These are phyloP conservation scores for Mylabris phalerata DNA, from an alignment of 1,140 invertebrate species.

Conservation along the genomic window DNA sequence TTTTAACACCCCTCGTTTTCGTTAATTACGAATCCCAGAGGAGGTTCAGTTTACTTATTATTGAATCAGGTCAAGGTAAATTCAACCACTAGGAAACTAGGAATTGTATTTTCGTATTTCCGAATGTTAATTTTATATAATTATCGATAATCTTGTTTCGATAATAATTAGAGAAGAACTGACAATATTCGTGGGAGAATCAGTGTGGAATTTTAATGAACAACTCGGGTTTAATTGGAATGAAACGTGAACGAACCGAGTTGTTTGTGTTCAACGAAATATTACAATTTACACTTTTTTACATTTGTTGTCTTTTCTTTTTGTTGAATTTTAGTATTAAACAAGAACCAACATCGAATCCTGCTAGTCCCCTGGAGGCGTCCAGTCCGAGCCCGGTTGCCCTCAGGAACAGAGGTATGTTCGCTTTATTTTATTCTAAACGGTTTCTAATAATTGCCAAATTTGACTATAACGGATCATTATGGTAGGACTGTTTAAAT, in stretches of 20 bases:
- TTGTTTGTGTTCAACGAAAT: neutral
- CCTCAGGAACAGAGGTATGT: conserved; percentile 30
- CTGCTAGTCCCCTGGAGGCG: conserved; percentile 50
- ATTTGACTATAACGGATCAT: too few species aligned
- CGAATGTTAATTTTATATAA: too few species aligned
- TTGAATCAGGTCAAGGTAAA: too few species aligned
- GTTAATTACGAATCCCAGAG: too few species aligned
- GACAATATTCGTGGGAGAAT: neutral
- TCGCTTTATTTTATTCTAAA: neutral
- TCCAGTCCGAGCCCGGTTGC: conserved; percentile 45
- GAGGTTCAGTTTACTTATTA: too few species aligned
- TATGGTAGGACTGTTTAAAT: too few species aligned
- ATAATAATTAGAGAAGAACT: neutral
- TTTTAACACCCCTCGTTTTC: too few species aligned
- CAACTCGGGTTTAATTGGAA: neutral
- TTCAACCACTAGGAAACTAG: too few species aligned
- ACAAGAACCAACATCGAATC: conserved; percentile 47
- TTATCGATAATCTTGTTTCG: neutral
- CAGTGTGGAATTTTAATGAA: neutral
- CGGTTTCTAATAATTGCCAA: too few species aligned
- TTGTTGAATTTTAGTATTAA: conserved; percentile 48
- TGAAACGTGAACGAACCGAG: neutral
- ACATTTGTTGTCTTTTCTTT: conserved; percentile 2
- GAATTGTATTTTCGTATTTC: too few species aligned
- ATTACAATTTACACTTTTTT: neutral